phyloP scores from a whole-genome alignment of 2,888 invertebrate species.

The Vannuccia rotundouncinata region DNA sequence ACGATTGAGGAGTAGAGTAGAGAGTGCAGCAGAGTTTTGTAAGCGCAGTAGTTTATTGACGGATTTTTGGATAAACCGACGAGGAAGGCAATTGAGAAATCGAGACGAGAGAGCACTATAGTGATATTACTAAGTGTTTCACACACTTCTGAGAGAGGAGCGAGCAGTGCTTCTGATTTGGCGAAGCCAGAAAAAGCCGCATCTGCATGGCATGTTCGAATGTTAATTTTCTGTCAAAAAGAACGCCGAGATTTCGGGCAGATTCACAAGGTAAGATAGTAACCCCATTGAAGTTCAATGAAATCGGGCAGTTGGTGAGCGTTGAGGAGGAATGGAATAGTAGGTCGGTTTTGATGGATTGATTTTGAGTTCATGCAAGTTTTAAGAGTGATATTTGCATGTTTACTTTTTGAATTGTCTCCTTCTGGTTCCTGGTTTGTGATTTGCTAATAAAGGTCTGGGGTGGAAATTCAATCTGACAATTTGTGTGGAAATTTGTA shows the following conservation, averaged over 20 bases:
- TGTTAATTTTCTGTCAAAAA: conserved; percentile 20
- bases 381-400: too few species aligned
- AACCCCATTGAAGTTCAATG: conserved; percentile 23
- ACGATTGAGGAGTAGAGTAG: too few species aligned
- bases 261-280: conserved; percentile 13
- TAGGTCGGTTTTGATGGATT: too few species aligned
- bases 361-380: conserved; percentile 18
- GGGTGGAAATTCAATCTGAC: too few species aligned
- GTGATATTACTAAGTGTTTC: conserved; percentile 21
- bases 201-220: conserved; percentile 15
- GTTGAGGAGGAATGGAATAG: too few species aligned
- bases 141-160: conserved; percentile 12
- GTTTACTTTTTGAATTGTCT: too few species aligned
- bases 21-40: too few species aligned
- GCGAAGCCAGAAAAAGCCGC: conserved; percentile 16
- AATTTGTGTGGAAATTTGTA: too few species aligned
- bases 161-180: conserved; percentile 26
- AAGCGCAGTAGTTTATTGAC: conserved; percentile 19
- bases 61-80: conserved; percentile 26
- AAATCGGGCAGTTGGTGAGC: conserved; percentile 19
- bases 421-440: too few species aligned
- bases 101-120: conserved; percentile 23
- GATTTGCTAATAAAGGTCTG: too few species aligned
- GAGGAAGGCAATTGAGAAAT: conserved; percentile 13
- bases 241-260: conserved; percentile 21